Base-by-base conservation (phyloP, 92 coral and sea anemone species). In the Epizoanthus ramosus region DNA sequence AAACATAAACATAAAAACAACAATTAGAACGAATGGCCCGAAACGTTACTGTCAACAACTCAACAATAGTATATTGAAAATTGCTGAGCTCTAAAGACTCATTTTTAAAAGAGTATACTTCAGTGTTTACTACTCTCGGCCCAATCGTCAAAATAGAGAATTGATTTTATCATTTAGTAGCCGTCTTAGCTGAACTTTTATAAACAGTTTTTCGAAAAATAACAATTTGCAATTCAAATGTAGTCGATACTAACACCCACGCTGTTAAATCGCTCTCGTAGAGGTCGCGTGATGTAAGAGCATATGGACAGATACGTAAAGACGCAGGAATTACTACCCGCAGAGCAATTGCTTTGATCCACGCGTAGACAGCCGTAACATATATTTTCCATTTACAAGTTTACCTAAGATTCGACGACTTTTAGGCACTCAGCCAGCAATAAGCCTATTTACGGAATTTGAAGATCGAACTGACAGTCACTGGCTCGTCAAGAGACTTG, bases 141-240 rank as follows among this genome's bases (percentile, higher is more conserved):
- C 4, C 72, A 33, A 41, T 67, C 47, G 6, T 18, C 35, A 13
- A 67, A 67, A 67, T 16, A 33, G 39, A 33, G 15, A 18, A 12
- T 14, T 28, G 31, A 28, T 39, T 65, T 8, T 3, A 67, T 67
- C n/a, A 67, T 28, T 16, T 12, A 31, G 43, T 31, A n/a, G 22
- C 25, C 22, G 23, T 67, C 72, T 67, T 67, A 33, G 22, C 33
- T 7, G 72, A 33, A 5, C 18, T 66, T 24, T 6, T 24, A 19
- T 66, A 37, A 15, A 66, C 71, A 66, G 14, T 47, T 50, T 50
- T 50, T 50, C 15, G 54, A 50, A 50, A 9, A 50, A 9, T 10
- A 50, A 50, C 54, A 6, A 41, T 67, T 67, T 67, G 72, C 72
- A 33, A 67, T 67, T 18, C 72, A 67, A 67, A 67, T 67, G 39